phyloP scores from a whole-genome alignment of 2,888 invertebrate genomes.

The Agrenia bidenticulata region DNA sequence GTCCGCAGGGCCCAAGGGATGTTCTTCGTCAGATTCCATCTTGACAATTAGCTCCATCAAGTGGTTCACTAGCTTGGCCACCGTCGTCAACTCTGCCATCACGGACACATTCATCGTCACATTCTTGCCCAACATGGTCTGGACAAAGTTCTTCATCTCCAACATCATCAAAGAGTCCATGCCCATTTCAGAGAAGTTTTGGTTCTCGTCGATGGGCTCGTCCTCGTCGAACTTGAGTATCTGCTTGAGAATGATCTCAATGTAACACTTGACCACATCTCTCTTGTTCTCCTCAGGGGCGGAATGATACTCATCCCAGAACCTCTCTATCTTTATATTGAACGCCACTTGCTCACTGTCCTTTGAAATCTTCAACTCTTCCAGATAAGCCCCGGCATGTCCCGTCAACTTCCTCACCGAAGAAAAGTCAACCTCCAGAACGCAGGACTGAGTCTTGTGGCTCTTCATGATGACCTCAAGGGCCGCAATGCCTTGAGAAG shows the following conservation, averaged over 20 bases:
- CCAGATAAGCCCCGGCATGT: slow-evolving; percentile 30
- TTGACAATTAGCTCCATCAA: slow-evolving; percentile 28
- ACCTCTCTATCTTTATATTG: slow-evolving; percentile 25
- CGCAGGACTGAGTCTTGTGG: slow-evolving; percentile 24
- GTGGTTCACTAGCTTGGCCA: slow-evolving; percentile 24
- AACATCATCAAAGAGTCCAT: slow-evolving; percentile 37
- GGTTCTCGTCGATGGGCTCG: slow-evolving; percentile 33
- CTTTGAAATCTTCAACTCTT: slow-evolving; percentile 31
- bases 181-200: slow-evolving; percentile 34
- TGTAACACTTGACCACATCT: slow-evolving; percentile 17
- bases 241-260: slow-evolving; percentile 25
- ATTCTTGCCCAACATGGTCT: slow-evolving; percentile 37
- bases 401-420: slow-evolving; percentile 21
- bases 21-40: slow-evolving; percentile 17
- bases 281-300: slow-evolving; percentile 14
- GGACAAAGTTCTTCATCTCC: slow-evolving; percentile 40
- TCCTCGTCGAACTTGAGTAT: slow-evolving; percentile 38
- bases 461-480: slow-evolving; percentile 21
- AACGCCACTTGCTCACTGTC: slow-evolving; percentile 21
- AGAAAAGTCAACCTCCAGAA: slow-evolving; percentile 26
- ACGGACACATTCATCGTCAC: slow-evolving; percentile 37
- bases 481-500: slow-evolving; percentile 20
- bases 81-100: slow-evolving; percentile 25
- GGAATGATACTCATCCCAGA: slow-evolving; percentile 28
- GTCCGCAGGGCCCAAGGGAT: background rate